phyloP scores from a whole-genome alignment of 2,797 vertebrate species.

The Australoheros facetus region DNA sequence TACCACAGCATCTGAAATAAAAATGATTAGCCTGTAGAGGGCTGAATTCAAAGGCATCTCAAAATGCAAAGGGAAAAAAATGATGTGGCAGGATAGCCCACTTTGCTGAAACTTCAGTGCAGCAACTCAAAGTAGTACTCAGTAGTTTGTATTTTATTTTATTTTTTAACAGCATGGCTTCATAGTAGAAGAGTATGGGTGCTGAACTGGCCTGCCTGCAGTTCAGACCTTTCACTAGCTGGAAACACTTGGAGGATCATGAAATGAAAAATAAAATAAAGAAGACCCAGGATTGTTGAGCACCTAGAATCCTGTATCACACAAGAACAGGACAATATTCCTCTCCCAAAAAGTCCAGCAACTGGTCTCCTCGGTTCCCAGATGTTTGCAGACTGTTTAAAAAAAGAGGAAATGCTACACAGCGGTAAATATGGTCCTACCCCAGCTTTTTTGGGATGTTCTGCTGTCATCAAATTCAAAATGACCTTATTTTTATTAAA shows the following conservation, averaged over 20 bases:
- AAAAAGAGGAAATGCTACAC: neutral
- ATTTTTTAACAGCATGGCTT: neutral
- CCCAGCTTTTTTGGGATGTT: neutral
- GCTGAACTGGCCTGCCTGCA: neutral
- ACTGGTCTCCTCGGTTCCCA: neutral
- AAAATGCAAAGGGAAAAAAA: no score
- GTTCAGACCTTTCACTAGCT: neutral
- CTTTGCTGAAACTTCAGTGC: no score
- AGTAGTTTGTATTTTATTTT: no score
- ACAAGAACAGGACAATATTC: neutral
- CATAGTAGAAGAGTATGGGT: neutral
- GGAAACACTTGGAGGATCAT: no score
- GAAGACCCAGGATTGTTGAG: neutral
- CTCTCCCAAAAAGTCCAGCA: neutral
- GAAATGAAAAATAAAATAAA: no score
- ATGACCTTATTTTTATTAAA: accelerated
- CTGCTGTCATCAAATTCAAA: neutral
- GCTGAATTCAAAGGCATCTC: no score
- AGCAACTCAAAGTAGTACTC: no score
- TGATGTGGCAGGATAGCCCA: no score
- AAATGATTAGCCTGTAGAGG: no score
- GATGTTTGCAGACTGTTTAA: neutral
- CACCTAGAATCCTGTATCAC: neutral
- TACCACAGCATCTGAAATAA: no score
- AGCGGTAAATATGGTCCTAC: neutral